A percentile compares a stretch with the other conserved stretches of the same genome.
Evolutionary conservation across 1,140 invertebrate genomes (phyloP).

Genomic region (Bombyx mori): ASM3026992v2 NC_085112.1:9602501-9603000

Average conservation of each 20-base stretch:
- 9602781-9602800: constrained; percentile 43
- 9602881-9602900: too few species aligned
- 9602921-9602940: too few species aligned
- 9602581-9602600: too few species aligned
- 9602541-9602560: too few species aligned
- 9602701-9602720: constrained; percentile 53
- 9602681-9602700: constrained; percentile 51
- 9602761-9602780: constrained; percentile 32
- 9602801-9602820: constrained; percentile 39
- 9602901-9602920: too few species aligned
- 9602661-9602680: constrained; percentile 19
- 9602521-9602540: too few species aligned
- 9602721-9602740: constrained; percentile 54
- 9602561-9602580: too few species aligned
- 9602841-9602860: constrained; percentile 1
- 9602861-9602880: not conserved
- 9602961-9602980: too few species aligned
- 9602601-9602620: too few species aligned
- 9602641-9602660: constrained; percentile 4
- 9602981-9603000: too few species aligned
- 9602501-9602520: too few species aligned
- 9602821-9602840: constrained; percentile 9
- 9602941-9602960: too few species aligned
- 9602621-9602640: constrained; percentile 2
- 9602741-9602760: constrained; percentile 54